Conservation (phyloP, 2,113 vertebrate genomes). For the Tricholaema leucomelas region DNA sequence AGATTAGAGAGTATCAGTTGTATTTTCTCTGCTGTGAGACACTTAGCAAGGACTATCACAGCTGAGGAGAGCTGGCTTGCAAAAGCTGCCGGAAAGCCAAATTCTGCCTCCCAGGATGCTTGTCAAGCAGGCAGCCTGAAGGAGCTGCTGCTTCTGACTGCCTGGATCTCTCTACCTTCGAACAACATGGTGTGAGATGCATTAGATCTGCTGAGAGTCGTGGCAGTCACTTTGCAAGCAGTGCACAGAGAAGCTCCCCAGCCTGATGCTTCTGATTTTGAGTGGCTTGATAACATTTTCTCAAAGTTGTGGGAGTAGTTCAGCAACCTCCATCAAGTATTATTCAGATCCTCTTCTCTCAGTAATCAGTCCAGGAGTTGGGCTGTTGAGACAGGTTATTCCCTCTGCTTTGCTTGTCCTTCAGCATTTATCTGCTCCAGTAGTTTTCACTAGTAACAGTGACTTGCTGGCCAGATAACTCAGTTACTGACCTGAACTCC, state of each 20-base stretch:
- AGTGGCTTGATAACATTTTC: background rate
- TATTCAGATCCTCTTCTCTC: background rate
- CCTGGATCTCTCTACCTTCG: background rate
- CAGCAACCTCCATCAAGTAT: background rate
- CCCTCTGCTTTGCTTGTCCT: background rate
- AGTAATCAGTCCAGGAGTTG: background rate
- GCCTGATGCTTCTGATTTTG: background rate
- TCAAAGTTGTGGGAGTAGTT: background rate
- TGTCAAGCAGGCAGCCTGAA: background rate
- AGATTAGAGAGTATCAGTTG: background rate
- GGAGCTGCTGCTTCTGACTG: background rate
- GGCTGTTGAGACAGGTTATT: background rate
- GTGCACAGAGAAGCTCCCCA: background rate
- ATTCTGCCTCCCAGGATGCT: background rate
- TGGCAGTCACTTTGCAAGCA: background rate
- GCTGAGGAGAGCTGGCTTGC: background rate
- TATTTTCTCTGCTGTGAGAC: background rate
- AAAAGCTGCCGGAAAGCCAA: background rate
- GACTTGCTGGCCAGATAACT: background rate
- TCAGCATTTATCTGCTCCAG: accelerated
- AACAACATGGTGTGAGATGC: background rate
- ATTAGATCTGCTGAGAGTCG: background rate
- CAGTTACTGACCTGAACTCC: background rate
- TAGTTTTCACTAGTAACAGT: background rate
- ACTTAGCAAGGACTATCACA: background rate